Percentiles rank a stretch among this genome's conserved stretches.
Evolutionary conservation across 2,113 vertebrate genomes (phyloP).

Genomic region (Lutjanus erythropterus): DNA sequence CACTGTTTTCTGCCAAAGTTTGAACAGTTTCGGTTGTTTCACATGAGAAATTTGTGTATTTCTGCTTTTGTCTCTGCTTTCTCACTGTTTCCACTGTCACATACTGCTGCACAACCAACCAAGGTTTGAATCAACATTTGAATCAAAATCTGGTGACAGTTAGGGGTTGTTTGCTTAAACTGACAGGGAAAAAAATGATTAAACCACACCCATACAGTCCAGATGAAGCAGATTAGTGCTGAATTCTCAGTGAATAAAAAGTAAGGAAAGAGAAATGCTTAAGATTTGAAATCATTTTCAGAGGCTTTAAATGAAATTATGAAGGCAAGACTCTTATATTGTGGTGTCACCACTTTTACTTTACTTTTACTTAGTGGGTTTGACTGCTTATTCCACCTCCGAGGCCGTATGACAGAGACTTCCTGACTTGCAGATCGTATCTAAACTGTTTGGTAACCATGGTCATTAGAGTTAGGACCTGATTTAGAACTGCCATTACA

Average conservation of each 20-base stretch:
- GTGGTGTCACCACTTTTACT: neutral
- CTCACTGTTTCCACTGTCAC: neutral
- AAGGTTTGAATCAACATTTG: no score
- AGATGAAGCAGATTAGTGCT: neutral
- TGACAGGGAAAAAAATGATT: neutral
- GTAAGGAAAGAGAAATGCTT: no score
- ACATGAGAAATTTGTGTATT: neutral
- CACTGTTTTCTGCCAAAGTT: neutral
- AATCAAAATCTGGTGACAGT: constrained; percentile 3
- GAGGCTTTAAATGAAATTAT: neutral
- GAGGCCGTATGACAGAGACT: no score
- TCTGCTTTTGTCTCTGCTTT: constrained; percentile 1
- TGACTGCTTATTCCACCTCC: neutral
- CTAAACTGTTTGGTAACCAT: no score
- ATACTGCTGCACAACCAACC: neutral
- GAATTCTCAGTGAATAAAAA: neutral
- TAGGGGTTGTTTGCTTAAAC: neutral
- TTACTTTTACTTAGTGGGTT: neutral
- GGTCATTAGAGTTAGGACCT: no score
- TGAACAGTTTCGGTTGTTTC: neutral
- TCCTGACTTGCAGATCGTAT: no score
- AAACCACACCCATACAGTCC: neutral
- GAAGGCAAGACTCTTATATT: neutral
- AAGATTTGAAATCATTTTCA: neutral
- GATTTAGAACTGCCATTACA: no score